Conservation (phyloP, 2,113 vertebrate species). For the Falcunculus frontatus region DNA sequence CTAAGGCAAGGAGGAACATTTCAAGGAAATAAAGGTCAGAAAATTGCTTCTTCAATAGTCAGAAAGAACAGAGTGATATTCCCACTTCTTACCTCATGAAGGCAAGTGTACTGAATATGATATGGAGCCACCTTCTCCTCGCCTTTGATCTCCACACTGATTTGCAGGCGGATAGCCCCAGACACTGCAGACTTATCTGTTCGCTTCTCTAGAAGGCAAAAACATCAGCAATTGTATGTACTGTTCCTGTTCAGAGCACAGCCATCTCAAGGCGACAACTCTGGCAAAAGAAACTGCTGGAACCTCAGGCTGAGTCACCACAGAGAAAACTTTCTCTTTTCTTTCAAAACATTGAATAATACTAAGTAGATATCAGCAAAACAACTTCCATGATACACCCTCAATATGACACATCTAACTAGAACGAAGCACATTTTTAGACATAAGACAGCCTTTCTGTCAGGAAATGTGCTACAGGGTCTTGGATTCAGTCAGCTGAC, state of each 20-base stretch:
- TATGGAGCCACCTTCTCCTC: constrained; percentile 97
- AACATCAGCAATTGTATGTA: background rate
- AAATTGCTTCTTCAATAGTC: background rate
- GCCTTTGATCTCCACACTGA: constrained; percentile 96
- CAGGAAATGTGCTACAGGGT: background rate
- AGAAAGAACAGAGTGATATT: background rate
- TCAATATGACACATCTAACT: background rate
- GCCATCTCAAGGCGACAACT: background rate
- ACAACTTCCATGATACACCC: background rate
- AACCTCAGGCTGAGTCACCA: background rate
- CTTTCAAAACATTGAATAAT: background rate
- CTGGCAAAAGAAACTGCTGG: background rate
- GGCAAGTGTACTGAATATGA: constrained; percentile 93
- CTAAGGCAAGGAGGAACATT: background rate
- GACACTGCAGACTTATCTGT: constrained; percentile 97
- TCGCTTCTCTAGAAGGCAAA: constrained; percentile 85
- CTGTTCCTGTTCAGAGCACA: background rate
- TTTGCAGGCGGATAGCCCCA: constrained; percentile 93
- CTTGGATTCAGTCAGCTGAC: background rate
- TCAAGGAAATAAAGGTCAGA: background rate
- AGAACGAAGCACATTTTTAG: background rate
- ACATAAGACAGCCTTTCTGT: background rate
- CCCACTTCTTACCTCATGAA: constrained; percentile 86
- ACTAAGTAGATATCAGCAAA: background rate
- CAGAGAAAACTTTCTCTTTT: background rate